Base-by-base conservation (phyloP, 2,113 vertebrate species). In the Monarcha castaneiventris region DNA sequence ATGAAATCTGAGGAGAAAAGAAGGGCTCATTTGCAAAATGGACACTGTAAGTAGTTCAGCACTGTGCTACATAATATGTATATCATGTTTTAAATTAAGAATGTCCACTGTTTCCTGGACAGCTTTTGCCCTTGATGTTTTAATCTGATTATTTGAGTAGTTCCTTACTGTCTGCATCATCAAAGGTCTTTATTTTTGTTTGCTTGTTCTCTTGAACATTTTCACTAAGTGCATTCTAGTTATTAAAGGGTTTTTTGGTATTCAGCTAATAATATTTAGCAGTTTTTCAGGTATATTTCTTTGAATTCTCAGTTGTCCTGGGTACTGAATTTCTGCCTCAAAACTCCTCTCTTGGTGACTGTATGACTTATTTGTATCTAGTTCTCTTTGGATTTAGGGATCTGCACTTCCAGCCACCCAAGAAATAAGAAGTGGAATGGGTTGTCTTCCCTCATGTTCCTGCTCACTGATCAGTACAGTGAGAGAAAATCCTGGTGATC, bases 1-100 rank as follows among this genome's bases (percentile, higher is more conserved):
- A 99, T 99, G 98, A 99, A 99, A 97, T 99, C 99, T 76, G 99
- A 99, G 95, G 99, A 99, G 96, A 99, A 99, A 97, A 99, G 99
- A 95, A 98, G 99, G 96, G 98, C 98, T 74, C 98, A 99, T 76
- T 98, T 99, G 95, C 99, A 99, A 97, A 99, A 99, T 89, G 99
- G 99, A 91, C 98, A 99, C 30, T 97, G 99, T 99, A 98, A 99
- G 98, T 98, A 94, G 6, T 67, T 87, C 29, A 86, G 12, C 16
- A n/a, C 7, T 44, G 32, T 66, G 23, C 67, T 89, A 49, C 16
- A 6, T 78, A 30, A 27, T 74, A 48, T n/a, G 23, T 84, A 1
- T 58, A 51, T 41, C 7, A 30, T 51, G 5, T 68, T 89, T 92
- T 62, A 66, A 82, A 66, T 87, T 0, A 91, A 73, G 41, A 27